Percentiles rank a stretch among this genome's conserved stretches.
Evolutionary conservation across 2,797 vertebrate species (phyloP).

Genomic region (Decapterus maruadsi): DNA sequence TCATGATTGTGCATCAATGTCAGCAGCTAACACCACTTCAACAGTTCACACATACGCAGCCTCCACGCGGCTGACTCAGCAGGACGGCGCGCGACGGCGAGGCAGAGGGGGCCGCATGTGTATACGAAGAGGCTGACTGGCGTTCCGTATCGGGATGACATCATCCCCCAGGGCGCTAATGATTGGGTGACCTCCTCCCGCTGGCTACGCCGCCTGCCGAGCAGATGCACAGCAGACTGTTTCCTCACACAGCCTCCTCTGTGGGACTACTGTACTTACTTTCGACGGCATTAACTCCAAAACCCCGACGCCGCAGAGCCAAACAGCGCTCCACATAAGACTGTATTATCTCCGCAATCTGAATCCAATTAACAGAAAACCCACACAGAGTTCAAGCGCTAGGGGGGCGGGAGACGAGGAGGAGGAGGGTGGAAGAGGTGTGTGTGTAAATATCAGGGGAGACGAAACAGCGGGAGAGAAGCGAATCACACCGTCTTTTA

Average conservation of each 20-base stretch:
- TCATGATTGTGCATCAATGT: constrained; percentile 25
- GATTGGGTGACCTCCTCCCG: constrained; percentile 68
- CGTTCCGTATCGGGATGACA: constrained; percentile 68
- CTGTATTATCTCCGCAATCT: constrained; percentile 70
- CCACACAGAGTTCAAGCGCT: constrained; percentile 66
- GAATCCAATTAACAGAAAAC: constrained; percentile 79
- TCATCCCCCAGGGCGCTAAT: constrained; percentile 74
- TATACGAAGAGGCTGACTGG: constrained; percentile 43
- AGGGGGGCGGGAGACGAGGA: constrained; percentile 29
- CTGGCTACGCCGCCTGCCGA: constrained; percentile 49
- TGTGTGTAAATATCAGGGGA: constrained; percentile 44
- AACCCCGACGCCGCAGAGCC: constrained; percentile 36
- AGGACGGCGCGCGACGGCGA: too few relatives aligned
- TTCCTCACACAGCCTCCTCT: constrained; percentile 53
- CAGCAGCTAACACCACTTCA: constrained; percentile 14
- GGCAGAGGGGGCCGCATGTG: constrained; percentile 45
- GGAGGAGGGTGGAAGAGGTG: constrained; percentile 11
- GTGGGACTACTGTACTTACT: constrained; percentile 64
- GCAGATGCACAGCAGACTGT: constrained; percentile 65
- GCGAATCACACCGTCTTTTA: constrained; percentile 56
- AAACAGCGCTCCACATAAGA: constrained; percentile 26
- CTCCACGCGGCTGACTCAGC: constrained; percentile 74
- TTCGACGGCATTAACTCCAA: constrained; percentile 45
- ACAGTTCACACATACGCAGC: constrained; percentile 15
- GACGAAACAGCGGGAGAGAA: constrained; percentile 63